Conservation (phyloP, 2,113 vertebrate species). For the Nothoprocta perdicaria region DNA sequence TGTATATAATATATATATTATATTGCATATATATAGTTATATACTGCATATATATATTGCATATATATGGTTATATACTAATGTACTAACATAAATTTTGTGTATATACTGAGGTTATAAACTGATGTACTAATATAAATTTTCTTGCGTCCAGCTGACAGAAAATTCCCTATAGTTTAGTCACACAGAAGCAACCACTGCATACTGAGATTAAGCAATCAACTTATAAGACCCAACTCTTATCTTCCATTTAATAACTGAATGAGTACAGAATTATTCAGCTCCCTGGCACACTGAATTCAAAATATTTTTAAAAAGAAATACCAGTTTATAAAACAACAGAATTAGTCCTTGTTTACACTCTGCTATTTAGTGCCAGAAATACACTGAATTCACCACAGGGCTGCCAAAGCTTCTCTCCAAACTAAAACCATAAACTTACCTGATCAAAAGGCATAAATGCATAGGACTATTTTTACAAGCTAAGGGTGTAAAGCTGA, state of each 20-base stretch:
- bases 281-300: not conserved
- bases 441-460: not conserved
- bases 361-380: not conserved
- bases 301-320: not conserved
- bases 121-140: not conserved
- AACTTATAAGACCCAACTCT: not conserved
- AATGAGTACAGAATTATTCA: not conserved
- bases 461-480: not conserved
- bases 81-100: not conserved
- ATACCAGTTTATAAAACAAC: not conserved
- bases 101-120: not conserved
- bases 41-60: not conserved
- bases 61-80: not conserved
- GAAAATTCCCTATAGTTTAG: not conserved
- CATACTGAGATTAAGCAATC: not conserved
- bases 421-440: not conserved
- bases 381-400: not conserved
- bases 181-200: not conserved
- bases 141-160: not conserved
- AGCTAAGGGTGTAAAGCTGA: not conserved
- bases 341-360: not conserved
- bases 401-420: not conserved
- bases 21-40: not conserved
- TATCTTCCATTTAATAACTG: not conserved
- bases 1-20: too few species aligned